Evolutionary conservation across 2,113 vertebrate species (phyloP).

Genomic region (Apteryx mantelli): DNA sequence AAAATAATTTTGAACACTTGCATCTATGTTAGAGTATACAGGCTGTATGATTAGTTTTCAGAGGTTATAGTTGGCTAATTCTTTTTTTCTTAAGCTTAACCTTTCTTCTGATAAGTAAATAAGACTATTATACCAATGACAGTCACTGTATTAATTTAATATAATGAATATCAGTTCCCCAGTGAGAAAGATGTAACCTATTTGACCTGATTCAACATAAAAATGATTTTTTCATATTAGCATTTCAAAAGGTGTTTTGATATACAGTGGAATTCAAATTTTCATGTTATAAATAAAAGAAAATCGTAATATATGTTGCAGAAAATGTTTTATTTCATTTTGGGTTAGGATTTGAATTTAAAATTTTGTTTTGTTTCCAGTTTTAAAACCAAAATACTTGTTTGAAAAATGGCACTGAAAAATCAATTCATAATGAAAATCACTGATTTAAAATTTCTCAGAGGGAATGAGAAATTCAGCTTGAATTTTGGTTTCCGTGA

Average conservation of each 20-base stretch:
- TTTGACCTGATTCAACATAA: neutral
- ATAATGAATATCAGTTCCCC: neutral
- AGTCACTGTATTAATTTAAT: neutral
- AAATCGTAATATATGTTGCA: neutral
- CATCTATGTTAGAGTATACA: too few species aligned
- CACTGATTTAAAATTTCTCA: fast-evolving
- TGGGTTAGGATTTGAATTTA: neutral
- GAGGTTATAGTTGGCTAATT: neutral
- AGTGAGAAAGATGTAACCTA: neutral
- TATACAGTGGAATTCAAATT: neutral
- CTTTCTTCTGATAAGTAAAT: neutral
- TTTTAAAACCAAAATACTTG: neutral
- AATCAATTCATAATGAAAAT: neutral
- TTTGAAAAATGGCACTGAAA: too few species aligned
- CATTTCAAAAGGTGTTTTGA: neutral
- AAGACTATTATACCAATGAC: neutral
- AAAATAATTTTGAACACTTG: fast-evolving
- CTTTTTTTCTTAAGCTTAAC: neutral
- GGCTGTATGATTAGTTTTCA: neutral
- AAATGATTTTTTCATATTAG: neutral
- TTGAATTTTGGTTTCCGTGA: neutral
- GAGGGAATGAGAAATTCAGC: neutral
- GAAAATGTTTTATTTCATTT: neutral
- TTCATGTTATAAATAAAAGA: neutral
- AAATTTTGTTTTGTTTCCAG: neutral